phyloP scores from a whole-genome alignment of 2,888 invertebrate species.

The Lagria hirta region DNA sequence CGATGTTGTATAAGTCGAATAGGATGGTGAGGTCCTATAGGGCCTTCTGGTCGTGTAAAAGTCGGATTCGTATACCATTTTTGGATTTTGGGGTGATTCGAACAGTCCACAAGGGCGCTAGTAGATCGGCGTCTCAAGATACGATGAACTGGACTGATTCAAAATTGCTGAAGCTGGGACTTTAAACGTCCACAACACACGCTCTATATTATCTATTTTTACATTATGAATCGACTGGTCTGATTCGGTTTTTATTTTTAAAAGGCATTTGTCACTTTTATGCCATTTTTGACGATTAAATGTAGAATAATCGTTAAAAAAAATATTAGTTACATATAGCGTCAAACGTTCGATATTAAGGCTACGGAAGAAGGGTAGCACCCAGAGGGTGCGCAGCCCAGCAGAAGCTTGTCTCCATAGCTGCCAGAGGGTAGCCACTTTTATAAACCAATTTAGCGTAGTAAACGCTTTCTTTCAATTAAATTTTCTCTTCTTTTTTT shows the following conservation, averaged over 20 bases:
- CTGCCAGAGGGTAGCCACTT: too few species aligned
- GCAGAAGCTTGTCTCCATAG: too few species aligned
- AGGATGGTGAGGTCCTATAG: conserved; percentile 68
- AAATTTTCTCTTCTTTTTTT: too few species aligned
- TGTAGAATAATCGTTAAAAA: too few species aligned
- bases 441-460: too few species aligned
- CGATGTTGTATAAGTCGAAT: conserved; percentile 76
- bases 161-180: conserved; percentile 39
- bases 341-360: too few species aligned
- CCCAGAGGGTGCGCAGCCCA: too few species aligned
- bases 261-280: conserved; percentile 9
- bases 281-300: too few species aligned
- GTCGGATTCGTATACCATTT: conserved; percentile 92
- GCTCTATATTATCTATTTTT: conserved; percentile 11
- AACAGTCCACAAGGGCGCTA: conserved; percentile 1
- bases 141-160: conserved; percentile 47
- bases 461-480: too few species aligned
- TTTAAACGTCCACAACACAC: conserved; percentile 39
- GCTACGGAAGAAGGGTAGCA: too few species aligned
- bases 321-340: too few species aligned
- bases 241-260: conserved; percentile 14
- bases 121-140: conserved; percentile 51
- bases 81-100: conserved; percentile 49
- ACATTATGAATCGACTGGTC: conserved; percentile 19
- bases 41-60: conserved; percentile 88